A percentile compares a stretch with the other conserved stretches of the same genome.
Conservation (phyloP, 2,797 vertebrate species). For the Brachyalestes nurse region DNA sequence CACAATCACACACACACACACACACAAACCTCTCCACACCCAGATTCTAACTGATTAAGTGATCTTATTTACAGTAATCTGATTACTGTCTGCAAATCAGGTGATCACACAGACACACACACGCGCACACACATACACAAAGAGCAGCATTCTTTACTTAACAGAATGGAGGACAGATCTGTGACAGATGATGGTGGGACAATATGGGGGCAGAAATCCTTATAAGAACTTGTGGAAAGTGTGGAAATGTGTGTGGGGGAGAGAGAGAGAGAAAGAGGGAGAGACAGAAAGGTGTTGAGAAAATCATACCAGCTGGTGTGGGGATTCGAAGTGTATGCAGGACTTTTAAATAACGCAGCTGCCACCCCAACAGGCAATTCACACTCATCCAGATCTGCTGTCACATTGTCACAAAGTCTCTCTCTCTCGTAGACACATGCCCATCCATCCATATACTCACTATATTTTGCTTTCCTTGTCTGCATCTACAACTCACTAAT, state of each 20-base stretch:
- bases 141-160: slow-evolving; percentile 3
- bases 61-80: slow-evolving; percentile 55
- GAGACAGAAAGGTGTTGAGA: slow-evolving; percentile 51
- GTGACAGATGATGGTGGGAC: background rate
- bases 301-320: slow-evolving; percentile 57
- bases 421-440: background rate
- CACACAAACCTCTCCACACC: slow-evolving; percentile 18
- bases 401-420: slow-evolving; percentile 36
- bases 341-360: slow-evolving; percentile 55
- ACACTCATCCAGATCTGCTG: slow-evolving; percentile 45
- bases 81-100: slow-evolving; percentile 48
- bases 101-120: slow-evolving; percentile 37
- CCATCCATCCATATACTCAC: background rate
- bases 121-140: slow-evolving; percentile 22
- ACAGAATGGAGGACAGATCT: slow-evolving; percentile 19
- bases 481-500: background rate
- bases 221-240: slow-evolving; percentile 43
- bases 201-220: slow-evolving; percentile 41
- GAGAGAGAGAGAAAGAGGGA: background rate
- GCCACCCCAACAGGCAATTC: slow-evolving; percentile 47
- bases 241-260: slow-evolving; percentile 32
- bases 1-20: background rate
- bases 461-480: background rate
- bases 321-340: slow-evolving; percentile 46
- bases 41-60: slow-evolving; percentile 52